Percentiles rank a stretch among this genome's conserved stretches.
phyloP scores from a whole-genome alignment of 2,888 invertebrate species.

The Thera britannica region DNA sequence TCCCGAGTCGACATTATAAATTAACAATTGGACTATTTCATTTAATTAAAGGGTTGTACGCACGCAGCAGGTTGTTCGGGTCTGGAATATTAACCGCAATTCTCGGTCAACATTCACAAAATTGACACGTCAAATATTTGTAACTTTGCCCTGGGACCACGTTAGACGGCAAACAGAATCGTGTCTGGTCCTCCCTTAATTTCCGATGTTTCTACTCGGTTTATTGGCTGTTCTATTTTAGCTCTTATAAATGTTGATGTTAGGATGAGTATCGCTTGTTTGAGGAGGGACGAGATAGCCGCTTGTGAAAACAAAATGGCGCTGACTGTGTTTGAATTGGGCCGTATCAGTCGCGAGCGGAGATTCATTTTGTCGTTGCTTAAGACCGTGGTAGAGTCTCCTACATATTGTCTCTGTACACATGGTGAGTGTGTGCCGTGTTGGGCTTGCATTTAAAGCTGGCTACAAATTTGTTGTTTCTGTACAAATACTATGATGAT shows the following conservation, averaged over 20 bases:
- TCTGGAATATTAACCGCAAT: constrained; percentile 84
- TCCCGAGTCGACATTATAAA: constrained; percentile 64
- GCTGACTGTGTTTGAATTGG: constrained; percentile 83
- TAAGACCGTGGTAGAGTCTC: constrained; percentile 80
- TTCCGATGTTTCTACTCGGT: constrained; percentile 79
- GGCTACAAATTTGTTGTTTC: constrained; percentile 84
- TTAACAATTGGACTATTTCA: constrained; percentile 79
- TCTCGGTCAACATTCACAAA: constrained; percentile 85
- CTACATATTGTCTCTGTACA: constrained; percentile 83
- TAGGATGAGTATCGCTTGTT: constrained; percentile 61
- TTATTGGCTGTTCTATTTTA: constrained; percentile 51
- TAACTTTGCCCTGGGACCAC: constrained; percentile 84
- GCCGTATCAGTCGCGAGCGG: constrained; percentile 83
- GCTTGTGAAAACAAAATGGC: constrained; percentile 84
- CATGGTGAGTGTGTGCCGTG: constrained; percentile 80
- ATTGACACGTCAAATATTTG: constrained; percentile 86
- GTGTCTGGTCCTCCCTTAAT: constrained; percentile 84
- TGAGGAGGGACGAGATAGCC: constrained; percentile 65
- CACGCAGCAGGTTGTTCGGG: constrained; percentile 73
- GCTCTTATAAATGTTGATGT: constrained; percentile 52
- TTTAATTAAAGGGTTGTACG: constrained; percentile 79
- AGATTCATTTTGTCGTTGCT: constrained; percentile 85
- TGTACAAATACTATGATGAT: constrained; percentile 83
- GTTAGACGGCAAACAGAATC: constrained; percentile 84
- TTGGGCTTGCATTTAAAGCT: constrained; percentile 83